Percentiles rank a stretch among this genome's conserved stretches.
Evolutionary conservation across 1,140 invertebrate genomes (phyloP).

Genomic region (Latrodectus geometricus): DNA sequence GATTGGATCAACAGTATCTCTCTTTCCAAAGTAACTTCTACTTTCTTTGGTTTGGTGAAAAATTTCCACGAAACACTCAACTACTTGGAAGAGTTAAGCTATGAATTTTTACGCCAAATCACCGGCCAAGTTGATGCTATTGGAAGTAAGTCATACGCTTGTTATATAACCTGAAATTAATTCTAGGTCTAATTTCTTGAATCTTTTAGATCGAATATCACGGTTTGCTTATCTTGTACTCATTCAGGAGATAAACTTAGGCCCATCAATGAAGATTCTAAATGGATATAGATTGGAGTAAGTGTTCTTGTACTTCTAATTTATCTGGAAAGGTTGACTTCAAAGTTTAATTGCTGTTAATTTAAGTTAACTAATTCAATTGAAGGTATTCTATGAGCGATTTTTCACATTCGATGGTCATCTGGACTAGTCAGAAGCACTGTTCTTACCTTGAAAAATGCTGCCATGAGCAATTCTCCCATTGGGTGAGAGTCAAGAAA

Average conservation of each 20-base stretch:
- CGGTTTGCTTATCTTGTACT: constrained; percentile 39
- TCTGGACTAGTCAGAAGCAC: constrained; percentile 19
- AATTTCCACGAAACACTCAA: not conserved
- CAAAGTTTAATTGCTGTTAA: too few relatives aligned
- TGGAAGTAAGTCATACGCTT: constrained; percentile 3
- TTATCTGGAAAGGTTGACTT: not conserved
- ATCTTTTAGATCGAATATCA: constrained; percentile 34
- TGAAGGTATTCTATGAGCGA: not conserved
- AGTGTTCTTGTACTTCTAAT: not conserved
- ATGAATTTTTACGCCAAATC: not conserved
- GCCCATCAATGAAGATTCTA: constrained; percentile 25
- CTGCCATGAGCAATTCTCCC: constrained; percentile 33
- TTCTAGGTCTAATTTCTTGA: not conserved
- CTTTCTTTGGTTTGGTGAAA: not conserved
- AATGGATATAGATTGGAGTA: not conserved
- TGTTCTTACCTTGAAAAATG: constrained; percentile 31
- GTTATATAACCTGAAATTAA: too few relatives aligned
- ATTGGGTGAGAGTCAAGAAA: constrained; percentile 18
- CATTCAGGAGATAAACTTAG: constrained; percentile 32
- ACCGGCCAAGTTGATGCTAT: not conserved
- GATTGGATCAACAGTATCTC: constrained; percentile 28
- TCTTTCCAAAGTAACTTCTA: not conserved
- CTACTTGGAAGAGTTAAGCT: constrained; percentile 4
- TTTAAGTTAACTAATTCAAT: too few relatives aligned
- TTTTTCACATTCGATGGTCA: constrained; percentile 31